phyloP scores from a whole-genome alignment of 2,113 vertebrate genomes.

The Zapornia atra region DNA sequence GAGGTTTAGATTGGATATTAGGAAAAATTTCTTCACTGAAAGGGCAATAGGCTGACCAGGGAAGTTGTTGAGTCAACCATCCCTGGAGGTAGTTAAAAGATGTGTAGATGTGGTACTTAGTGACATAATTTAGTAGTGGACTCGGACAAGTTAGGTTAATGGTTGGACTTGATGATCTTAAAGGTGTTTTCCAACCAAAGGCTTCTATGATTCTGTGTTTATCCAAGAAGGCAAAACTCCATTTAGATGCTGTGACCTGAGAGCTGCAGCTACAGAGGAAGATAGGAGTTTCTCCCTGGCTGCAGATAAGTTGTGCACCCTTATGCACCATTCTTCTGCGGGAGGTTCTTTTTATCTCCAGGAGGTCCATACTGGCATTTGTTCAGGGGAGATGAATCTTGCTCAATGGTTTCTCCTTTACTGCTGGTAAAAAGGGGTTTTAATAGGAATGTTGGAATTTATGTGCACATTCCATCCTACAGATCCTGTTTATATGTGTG shows the following conservation, averaged over 20 bases:
- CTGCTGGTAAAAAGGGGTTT: not conserved
- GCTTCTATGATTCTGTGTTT: not conserved
- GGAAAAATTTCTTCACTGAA: too few species aligned
- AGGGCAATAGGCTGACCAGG: too few species aligned
- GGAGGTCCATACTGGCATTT: not conserved
- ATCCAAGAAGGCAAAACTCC: not conserved
- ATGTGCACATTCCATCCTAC: not conserved
- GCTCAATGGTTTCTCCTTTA: not conserved
- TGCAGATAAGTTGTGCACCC: rapidly evolving
- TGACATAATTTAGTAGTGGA: too few species aligned
- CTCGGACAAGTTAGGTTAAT: too few species aligned
- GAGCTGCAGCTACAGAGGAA: not conserved
- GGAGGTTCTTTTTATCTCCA: not conserved
- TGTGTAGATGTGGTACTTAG: too few species aligned
- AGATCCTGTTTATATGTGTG: not conserved
- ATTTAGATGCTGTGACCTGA: not conserved
- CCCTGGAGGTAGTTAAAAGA: too few species aligned
- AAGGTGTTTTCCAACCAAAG: too few species aligned
- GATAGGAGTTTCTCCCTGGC: not conserved
- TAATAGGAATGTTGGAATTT: not conserved
- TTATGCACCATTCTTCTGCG: not conserved
- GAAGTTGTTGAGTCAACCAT: too few species aligned
- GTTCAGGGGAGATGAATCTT: not conserved
- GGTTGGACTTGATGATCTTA: too few species aligned
- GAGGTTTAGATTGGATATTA: too few species aligned